A percentile compares a stretch with the other conserved stretches of the same genome.
Evolutionary conservation across 2,113 vertebrate genomes (phyloP).

Genomic region (Psophia crepitans): DNA sequence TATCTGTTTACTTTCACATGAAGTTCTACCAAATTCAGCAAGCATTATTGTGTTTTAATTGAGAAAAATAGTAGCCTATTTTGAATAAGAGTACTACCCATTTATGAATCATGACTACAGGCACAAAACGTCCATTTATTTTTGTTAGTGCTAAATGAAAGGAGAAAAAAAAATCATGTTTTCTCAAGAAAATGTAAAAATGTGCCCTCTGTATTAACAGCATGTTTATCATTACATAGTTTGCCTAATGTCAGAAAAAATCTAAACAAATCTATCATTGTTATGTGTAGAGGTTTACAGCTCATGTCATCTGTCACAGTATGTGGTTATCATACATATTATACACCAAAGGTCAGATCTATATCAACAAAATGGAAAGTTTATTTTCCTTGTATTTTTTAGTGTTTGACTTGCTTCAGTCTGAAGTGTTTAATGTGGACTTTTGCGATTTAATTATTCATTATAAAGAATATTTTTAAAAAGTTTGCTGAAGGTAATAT

Average conservation of each 20-base stretch:
- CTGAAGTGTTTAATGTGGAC: neutral
- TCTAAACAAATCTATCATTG: slow-evolving; percentile 28
- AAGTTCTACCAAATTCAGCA: neutral
- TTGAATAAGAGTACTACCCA: neutral
- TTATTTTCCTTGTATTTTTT: neutral
- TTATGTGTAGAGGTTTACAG: neutral
- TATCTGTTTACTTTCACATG: neutral
- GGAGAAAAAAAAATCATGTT: neutral
- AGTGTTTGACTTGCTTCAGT: neutral
- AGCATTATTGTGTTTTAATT: neutral
- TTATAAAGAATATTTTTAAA: neutral
- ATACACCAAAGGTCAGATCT: slow-evolving; percentile 41
- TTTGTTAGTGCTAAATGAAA: slow-evolving; percentile 16
- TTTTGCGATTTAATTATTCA: neutral
- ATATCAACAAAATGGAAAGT: neutral
- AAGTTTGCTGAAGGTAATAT: neutral
- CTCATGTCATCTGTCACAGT: slow-evolving; percentile 13
- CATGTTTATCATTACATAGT: neutral
- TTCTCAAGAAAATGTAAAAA: slow-evolving; percentile 4
- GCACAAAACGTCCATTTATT: neutral
- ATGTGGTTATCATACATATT: slow-evolving; percentile 38
- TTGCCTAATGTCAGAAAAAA: slow-evolving; percentile 22
- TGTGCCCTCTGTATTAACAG: neutral
- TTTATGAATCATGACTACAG: neutral
- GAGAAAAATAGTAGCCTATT: slow-evolving; percentile 16